These are phyloP conservation scores for Folsomia candida DNA, from an alignment of 2,888 invertebrate species.

Conservation along the genomic window DNA sequence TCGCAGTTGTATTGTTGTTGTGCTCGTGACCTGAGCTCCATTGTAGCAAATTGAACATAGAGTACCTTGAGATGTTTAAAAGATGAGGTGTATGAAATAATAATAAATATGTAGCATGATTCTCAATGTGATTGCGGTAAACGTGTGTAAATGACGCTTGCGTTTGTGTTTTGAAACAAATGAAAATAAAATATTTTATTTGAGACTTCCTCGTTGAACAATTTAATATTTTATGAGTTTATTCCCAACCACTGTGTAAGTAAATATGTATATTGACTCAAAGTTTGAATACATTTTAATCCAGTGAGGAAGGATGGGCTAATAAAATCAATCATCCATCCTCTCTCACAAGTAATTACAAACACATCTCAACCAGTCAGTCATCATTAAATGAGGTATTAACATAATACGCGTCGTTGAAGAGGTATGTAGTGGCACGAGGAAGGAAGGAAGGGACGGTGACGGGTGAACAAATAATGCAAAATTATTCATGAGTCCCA, in stretches of 20 bases:
- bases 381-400: neutral
- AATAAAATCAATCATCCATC: neutral
- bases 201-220: too few relatives aligned
- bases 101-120: neutral
- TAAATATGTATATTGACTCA: too few relatives aligned
- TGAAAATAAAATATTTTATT: neutral
- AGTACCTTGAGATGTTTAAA: neutral
- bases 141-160: too few relatives aligned
- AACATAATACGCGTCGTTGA: neutral
- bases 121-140: too few relatives aligned
- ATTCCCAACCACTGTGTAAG: too few relatives aligned
- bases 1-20: neutral
- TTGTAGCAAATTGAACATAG: neutral
- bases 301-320: too few relatives aligned
- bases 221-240: too few relatives aligned
- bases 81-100: neutral
- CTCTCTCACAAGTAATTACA: neutral
- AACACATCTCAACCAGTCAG: neutral
- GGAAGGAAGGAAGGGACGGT: neutral
- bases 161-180: too few relatives aligned
- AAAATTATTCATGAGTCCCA: slow-evolving; percentile 19
- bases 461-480: slow-evolving; percentile 19
- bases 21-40: neutral
- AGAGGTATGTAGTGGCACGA: neutral
- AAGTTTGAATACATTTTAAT: too few relatives aligned